Evolutionary conservation across 2,113 vertebrate genomes (phyloP).

Genomic region (Elaphurus davidianus): DNA sequence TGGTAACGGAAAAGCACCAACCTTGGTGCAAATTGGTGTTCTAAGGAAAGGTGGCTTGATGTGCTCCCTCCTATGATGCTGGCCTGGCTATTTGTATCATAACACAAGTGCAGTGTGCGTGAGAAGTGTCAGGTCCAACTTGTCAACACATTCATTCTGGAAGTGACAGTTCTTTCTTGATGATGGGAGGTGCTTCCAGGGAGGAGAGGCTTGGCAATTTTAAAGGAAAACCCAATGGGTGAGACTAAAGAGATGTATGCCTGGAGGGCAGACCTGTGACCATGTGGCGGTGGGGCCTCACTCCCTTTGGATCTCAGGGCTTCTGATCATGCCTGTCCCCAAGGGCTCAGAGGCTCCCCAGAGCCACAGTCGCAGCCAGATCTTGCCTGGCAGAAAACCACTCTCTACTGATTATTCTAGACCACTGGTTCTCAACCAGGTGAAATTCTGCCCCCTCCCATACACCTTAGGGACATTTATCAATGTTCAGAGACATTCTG

Average conservation of each 20-base stretch:
- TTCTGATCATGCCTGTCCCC: not conserved
- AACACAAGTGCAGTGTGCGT: constrained; percentile 16
- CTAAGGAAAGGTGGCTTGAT: constrained; percentile 13
- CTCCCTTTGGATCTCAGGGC: not conserved
- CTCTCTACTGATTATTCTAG: not conserved
- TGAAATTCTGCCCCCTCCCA: not conserved
- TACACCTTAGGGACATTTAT: not conserved
- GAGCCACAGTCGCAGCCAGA: not conserved
- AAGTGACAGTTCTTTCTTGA: constrained; percentile 52
- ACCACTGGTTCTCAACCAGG: not conserved
- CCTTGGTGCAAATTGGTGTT: constrained; percentile 60
- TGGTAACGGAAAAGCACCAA: constrained; percentile 59
- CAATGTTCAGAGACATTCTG: constrained; percentile 2
- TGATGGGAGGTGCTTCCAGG: constrained; percentile 25
- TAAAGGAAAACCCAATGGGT: constrained; percentile 37
- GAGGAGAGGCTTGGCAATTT: not conserved
- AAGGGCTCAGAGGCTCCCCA: not conserved
- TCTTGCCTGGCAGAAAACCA: not conserved
- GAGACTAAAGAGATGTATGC: not conserved
- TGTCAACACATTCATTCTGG: constrained; percentile 39
- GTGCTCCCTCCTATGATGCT: not conserved
- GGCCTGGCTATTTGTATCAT: not conserved
- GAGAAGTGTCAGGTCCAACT: constrained; percentile 17
- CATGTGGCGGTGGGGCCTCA: rapidly evolving
- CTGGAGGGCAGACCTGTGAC: not conserved